Conservation (phyloP, 2,113 vertebrate genomes). For the Semicossyphus pulcher region DNA sequence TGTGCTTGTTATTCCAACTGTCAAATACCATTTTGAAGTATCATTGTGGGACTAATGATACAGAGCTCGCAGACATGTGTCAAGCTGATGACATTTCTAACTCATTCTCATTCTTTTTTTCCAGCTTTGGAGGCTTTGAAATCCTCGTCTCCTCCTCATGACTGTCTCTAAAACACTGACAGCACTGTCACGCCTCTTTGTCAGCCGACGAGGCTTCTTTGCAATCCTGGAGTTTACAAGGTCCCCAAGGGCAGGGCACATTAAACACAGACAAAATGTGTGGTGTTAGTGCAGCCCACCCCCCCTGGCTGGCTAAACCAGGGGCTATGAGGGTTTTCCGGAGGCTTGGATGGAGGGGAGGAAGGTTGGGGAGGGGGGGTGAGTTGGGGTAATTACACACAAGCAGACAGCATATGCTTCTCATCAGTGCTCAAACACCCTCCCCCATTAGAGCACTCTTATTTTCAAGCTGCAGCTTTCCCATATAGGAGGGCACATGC, state of each 20-base stretch:
- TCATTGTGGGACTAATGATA: constrained; percentile 47
- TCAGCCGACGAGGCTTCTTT: constrained; percentile 62
- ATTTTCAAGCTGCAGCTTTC: constrained; percentile 74
- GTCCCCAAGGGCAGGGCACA: constrained; percentile 67
- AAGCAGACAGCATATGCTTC: constrained; percentile 86
- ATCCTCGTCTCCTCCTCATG: constrained; percentile 37
- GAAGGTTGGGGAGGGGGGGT: constrained; percentile 52
- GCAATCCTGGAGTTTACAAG: constrained; percentile 74
- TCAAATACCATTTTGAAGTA: constrained; percentile 39
- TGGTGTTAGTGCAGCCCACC: constrained; percentile 52
- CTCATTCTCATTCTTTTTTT: constrained; percentile 29
- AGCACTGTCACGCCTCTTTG: constrained; percentile 69
- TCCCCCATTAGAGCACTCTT: constrained; percentile 77
- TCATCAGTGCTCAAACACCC: constrained; percentile 81
- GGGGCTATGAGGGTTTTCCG: constrained; percentile 66
- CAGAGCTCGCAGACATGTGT: constrained; percentile 45
- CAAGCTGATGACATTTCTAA: constrained; percentile 44
- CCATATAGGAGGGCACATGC: constrained; percentile 37
- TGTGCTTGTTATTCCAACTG: constrained; percentile 37
- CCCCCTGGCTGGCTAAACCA: constrained; percentile 39
- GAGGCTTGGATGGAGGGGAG: constrained; percentile 58
- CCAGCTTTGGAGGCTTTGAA: constrained; percentile 51
- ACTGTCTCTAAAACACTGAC: constrained; percentile 64
- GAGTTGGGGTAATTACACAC: constrained; percentile 85
- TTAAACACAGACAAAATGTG: constrained; percentile 75